Evolutionary conservation across 1,140 invertebrate species (phyloP), one percentile per base, ranked within the genome.

Genomic region (Campoletis sonorensis): DNA sequence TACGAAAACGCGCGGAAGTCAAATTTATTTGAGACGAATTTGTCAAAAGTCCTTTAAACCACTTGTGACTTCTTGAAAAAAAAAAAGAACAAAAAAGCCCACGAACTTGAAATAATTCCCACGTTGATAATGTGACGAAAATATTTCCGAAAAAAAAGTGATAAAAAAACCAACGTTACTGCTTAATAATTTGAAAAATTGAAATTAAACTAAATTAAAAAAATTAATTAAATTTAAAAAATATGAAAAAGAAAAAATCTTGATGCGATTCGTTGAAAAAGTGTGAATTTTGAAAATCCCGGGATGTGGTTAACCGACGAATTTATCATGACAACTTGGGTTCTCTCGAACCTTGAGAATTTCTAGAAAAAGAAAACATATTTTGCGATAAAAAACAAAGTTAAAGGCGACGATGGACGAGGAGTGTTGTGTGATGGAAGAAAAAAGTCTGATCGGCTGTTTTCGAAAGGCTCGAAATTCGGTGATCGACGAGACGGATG

Each of bases 391-490:
- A 45, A 54, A 58, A n/a, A n/a, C n/a, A n/a, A n/a, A 15, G 37
- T 21, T 16, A 23, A n/a, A n/a, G 11, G 4, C 15, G 2, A 81
- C 5, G 72, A 84, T 84, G 83, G 79, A 84, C 68, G 81, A 84
- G 27, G 83, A 84, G 30, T 68, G 78, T 5, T 81, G 77, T 51
- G 70, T 82, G 10, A 84, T 84, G 83, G 83, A 84, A 71, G 81
- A 84, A 30, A 84, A 84, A 61, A 84, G 81, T 68, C 49, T 84
- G 11, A 49, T 84, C 8, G 61, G 71, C 0, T 68, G 51, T 40
- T 72, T 64, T 23, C 73, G 78, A 68, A 49, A 37, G 21, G 27
- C 26, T n/a, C 79, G 27, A 40, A 78, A 51, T 37, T n/a, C 21
- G 30, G 37, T 21, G 27, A 23, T 30, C 21, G 76, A 67, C 21